Evolutionary conservation across 1,140 invertebrate species (phyloP), one percentile per base, ranked within the genome.

Genomic region (Brachionus calyciflorus): DNA sequence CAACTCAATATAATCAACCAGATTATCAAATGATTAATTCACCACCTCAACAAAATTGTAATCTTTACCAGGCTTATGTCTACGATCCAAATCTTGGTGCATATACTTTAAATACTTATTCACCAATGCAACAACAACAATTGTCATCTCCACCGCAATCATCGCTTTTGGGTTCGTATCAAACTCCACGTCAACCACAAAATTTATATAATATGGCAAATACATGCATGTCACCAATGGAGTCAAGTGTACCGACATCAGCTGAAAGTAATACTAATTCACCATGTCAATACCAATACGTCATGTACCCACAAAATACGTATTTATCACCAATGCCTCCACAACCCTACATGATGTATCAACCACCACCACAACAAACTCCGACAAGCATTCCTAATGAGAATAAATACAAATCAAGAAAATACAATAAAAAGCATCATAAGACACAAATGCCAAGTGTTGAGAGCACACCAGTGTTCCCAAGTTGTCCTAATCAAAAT

Each of bases 181-280:
- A 73, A 19, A 73, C 69, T 19, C 69, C 69, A 24, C 44, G 46
- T 51, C 69, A 73, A 21, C 28, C 69, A 24, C 69, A 73, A 49
- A 49, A 21, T 33, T 24, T 40, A 19, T 55, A 40, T 19, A 40
- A 73, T 24, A 55, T 73, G 46, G 19, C 33, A 14, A 55, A 37
- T 12, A 30, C 44, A 19, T 49, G 68, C 69, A 24, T 73, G 46
- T 73, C 69, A 7, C 69, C 69, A 51, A 73, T 73, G 60, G 40
- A 65, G 12, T 65, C 60, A 2, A 65, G 24, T 24, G 40, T 44
- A 9, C 60, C 60, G 17, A 63, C 57, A 24, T 41, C 69, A 46
- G 41, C 49, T 14, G 46, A 73, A 26, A 73, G 30, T 28, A 30
- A 17, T 3, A 28, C 46, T 4, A 73, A 55, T 24, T 73, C 69